Percentiles rank a stretch among this genome's conserved stretches.
Evolutionary conservation across 2,888 invertebrate genomes (phyloP).

Genomic region (Mantis religiosa): DNA sequence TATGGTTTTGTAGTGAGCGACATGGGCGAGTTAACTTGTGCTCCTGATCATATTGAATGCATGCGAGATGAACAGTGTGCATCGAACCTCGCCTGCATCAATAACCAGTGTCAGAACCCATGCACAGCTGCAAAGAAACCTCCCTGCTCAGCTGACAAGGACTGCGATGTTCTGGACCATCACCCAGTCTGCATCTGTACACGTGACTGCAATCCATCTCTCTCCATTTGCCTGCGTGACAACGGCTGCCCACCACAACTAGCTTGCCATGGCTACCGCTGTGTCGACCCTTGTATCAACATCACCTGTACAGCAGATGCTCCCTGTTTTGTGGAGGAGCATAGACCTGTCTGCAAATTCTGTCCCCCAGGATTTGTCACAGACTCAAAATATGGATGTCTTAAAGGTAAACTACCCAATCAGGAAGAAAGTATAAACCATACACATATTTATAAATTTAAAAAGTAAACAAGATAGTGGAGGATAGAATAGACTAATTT

Average conservation of each 20-base stretch:
- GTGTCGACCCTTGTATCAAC: slow-evolving; percentile 84
- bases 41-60: slow-evolving; percentile 77
- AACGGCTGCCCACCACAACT: slow-evolving; percentile 80
- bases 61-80: slow-evolving; percentile 71
- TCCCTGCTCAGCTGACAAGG: slow-evolving; percentile 76
- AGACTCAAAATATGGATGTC: slow-evolving; percentile 89
- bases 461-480: neutral
- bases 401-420: slow-evolving; percentile 75
- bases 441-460: neutral
- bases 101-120: slow-evolving; percentile 81
- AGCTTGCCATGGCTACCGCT: slow-evolving; percentile 84
- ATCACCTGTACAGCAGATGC: slow-evolving; percentile 79
- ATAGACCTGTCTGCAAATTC: slow-evolving; percentile 93
- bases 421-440: neutral
- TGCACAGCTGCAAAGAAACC: slow-evolving; percentile 59
- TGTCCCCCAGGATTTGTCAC: slow-evolving; percentile 90
- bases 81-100: slow-evolving; percentile 78
- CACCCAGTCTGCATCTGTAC: slow-evolving; percentile 81
- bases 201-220: slow-evolving; percentile 78
- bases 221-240: slow-evolving; percentile 85
- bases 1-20: slow-evolving; percentile 85
- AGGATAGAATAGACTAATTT: slow-evolving; percentile 23
- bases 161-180: slow-evolving; percentile 84
- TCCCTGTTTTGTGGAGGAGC: slow-evolving; percentile 91
- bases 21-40: slow-evolving; percentile 80